Conservation (phyloP, 2,113 vertebrate genomes). For the Haliaeetus leucogaster region DNA sequence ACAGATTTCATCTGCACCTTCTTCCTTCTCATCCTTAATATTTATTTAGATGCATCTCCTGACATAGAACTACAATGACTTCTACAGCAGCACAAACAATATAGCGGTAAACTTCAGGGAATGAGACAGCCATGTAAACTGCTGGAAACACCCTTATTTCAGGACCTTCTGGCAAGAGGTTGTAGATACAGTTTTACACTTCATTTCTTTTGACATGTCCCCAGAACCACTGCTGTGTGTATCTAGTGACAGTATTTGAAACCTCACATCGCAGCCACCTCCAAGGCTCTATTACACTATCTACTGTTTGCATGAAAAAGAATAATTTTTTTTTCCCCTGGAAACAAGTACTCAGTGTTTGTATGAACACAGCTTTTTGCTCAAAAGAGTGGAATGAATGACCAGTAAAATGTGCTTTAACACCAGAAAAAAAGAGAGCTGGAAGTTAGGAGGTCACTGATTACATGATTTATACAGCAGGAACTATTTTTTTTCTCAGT, state of each 20-base stretch:
- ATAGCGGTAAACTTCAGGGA: background rate
- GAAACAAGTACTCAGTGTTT: slow-evolving; percentile 22
- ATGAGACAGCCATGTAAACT: background rate
- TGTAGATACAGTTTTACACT: slow-evolving; percentile 37
- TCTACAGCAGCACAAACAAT: background rate
- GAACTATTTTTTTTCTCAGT: background rate
- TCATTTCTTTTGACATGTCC: slow-evolving; percentile 37
- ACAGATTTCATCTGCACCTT: background rate
- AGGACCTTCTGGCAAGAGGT: slow-evolving; percentile 20
- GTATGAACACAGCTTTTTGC: background rate
- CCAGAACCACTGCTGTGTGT: background rate
- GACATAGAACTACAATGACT: background rate
- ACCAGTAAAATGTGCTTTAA: slow-evolving; percentile 7
- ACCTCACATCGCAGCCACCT: background rate
- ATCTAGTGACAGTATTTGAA: background rate
- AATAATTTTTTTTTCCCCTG: background rate
- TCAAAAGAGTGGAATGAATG: slow-evolving; percentile 5
- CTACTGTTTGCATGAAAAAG: background rate
- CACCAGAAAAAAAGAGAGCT: background rate
- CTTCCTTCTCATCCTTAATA: background rate
- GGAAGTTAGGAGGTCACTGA: background rate
- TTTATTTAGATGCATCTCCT: background rate
- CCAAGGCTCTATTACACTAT: background rate
- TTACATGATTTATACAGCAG: background rate
- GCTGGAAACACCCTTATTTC: slow-evolving; percentile 7